Evolutionary conservation across 2,888 invertebrate genomes (phyloP).

Genomic region (Seira sanloemensis): DNA sequence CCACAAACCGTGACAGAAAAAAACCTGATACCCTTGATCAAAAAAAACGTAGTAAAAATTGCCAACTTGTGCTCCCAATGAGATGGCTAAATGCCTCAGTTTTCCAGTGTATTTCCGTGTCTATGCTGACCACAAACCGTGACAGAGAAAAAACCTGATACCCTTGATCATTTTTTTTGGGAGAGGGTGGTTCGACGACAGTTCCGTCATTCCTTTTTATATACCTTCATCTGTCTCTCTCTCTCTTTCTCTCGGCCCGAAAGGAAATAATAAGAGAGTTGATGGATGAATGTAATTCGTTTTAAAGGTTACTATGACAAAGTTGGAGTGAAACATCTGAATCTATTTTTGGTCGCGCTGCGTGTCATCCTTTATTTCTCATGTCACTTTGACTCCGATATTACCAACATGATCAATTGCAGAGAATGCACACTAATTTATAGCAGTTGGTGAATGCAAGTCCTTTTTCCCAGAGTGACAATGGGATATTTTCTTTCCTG

Average conservation of each 20-base stretch:
- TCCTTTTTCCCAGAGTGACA: too few species aligned
- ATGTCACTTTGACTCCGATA: slow-evolving; percentile 27
- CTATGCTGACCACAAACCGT: slow-evolving; percentile 57
- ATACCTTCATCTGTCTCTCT: slow-evolving; percentile 13
- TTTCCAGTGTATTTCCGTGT: slow-evolving; percentile 7
- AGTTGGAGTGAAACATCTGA: not conserved
- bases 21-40: slow-evolving; percentile 53
- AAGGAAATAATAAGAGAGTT: slow-evolving; percentile 7
- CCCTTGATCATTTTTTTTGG: slow-evolving; percentile 39
- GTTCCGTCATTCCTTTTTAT: not conserved
- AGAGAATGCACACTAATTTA: too few species aligned
- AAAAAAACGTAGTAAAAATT: too few species aligned
- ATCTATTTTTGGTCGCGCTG: not conserved
- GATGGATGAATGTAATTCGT: slow-evolving; percentile 45
- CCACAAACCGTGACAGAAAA: slow-evolving; percentile 58
- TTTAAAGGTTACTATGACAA: not conserved
- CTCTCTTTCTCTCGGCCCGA: not conserved
- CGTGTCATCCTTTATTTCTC: not conserved
- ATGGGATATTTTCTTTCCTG: too few species aligned
- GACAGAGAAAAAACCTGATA: slow-evolving; percentile 56
- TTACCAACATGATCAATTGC: slow-evolving; percentile 57
- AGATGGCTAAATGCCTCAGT: slow-evolving; percentile 39
- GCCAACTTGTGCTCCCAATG: slow-evolving; percentile 4
- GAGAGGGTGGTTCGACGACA: slow-evolving; percentile 1
- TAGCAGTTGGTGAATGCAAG: not conserved